Conservation (phyloP, 2,797 vertebrate genomes). For the Loris lydekkerianus region DNA sequence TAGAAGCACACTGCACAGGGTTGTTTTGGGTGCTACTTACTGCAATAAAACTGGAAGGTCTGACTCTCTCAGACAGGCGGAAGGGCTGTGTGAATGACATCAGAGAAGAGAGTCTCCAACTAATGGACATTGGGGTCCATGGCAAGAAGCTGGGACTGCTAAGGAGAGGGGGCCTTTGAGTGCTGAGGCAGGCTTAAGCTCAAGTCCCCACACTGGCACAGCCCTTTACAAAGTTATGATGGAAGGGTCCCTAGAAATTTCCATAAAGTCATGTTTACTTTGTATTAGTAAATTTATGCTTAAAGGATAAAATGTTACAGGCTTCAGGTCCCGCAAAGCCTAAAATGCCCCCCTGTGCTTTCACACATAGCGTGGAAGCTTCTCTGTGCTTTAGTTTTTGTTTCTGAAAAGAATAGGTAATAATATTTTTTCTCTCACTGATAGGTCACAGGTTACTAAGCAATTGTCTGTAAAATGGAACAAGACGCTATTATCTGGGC, state of each 20-base stretch:
- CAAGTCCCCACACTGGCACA: background rate
- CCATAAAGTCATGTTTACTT: background rate
- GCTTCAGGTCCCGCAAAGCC: background rate
- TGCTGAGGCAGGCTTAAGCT: accelerated
- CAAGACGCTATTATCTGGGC: background rate
- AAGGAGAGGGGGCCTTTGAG: background rate
- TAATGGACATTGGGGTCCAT: background rate
- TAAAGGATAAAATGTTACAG: background rate
- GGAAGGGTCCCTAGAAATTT: background rate
- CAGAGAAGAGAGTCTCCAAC: background rate
- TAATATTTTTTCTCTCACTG: background rate
- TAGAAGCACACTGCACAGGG: background rate
- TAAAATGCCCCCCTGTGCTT: background rate
- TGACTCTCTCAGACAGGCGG: background rate
- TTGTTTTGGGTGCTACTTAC: background rate
- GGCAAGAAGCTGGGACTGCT: background rate
- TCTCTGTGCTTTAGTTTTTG: conserved; percentile 19
- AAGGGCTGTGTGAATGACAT: background rate
- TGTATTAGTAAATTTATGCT: background rate
- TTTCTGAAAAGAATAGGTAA: conserved; percentile 52
- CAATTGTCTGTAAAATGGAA: conserved; percentile 10
- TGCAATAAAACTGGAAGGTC: background rate
- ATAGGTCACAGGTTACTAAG: background rate
- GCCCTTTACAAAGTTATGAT: background rate
- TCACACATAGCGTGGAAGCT: background rate